Evolutionary conservation across 2,797 vertebrate genomes (phyloP).

Genomic region (Catharus ustulatus): DNA sequence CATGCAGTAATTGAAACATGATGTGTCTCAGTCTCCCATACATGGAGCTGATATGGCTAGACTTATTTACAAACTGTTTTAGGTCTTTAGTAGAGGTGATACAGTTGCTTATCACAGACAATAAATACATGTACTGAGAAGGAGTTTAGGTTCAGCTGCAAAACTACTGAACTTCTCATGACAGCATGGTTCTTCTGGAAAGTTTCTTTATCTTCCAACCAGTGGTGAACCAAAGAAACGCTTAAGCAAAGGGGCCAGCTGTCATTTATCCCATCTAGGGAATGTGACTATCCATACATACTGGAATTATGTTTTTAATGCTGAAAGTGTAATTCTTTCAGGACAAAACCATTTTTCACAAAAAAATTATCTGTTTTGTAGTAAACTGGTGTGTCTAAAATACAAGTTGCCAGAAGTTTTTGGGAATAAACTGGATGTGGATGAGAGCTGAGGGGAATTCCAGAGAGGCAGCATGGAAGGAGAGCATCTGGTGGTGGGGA

Average conservation of each 20-base stretch:
- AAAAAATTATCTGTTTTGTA: neutral
- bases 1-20: neutral
- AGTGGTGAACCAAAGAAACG: neutral
- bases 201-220: neutral
- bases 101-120: neutral
- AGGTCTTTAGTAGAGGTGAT: neutral
- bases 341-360: neutral
- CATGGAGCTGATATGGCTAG: neutral
- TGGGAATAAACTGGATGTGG: neutral
- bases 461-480: accelerated
- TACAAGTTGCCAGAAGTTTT: neutral
- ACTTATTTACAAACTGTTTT: neutral
- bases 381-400: neutral
- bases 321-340: neutral
- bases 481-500: neutral
- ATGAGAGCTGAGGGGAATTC: neutral
- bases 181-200: neutral
- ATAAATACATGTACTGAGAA: neutral
- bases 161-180: neutral
- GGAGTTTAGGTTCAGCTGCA: neutral
- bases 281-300: neutral
- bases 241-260: neutral
- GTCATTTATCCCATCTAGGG: neutral
- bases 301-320: neutral
- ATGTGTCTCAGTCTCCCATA: neutral